Evolutionary conservation across 1,140 invertebrate genomes (phyloP).

Genomic region (Plutomurus gul): DNA sequence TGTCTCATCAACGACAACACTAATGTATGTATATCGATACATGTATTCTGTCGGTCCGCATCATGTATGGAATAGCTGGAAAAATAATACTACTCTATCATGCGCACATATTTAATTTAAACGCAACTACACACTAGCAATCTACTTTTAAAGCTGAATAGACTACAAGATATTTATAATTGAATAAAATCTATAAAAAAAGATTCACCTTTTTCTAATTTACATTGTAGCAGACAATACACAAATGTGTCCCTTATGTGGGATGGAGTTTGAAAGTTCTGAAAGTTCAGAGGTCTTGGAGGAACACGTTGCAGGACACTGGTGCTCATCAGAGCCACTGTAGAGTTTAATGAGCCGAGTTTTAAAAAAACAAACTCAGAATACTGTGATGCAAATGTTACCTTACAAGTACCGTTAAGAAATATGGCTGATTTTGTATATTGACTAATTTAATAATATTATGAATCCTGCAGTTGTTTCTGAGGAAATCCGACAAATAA

Average conservation of each 20-base stretch:
- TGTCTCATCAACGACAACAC: background rate
- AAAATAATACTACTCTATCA: too few species aligned
- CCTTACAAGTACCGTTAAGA: conserved; percentile 1
- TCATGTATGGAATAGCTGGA: too few species aligned
- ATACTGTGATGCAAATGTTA: conserved; percentile 17
- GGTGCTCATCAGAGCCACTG: conserved; percentile 42
- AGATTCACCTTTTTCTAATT: background rate
- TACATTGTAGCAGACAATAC: conserved; percentile 37
- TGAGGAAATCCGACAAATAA: too few species aligned
- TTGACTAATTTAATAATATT: background rate
- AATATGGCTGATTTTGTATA: conserved; percentile 25
- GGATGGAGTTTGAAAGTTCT: conserved; percentile 46
- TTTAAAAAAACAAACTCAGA: conserved; percentile 2
- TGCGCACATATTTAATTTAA: too few species aligned
- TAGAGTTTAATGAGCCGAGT: background rate
- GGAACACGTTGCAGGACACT: conserved; percentile 51
- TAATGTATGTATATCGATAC: too few species aligned
- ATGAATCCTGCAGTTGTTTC: too few species aligned
- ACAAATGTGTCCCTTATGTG: conserved; percentile 52
- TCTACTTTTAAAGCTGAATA: background rate
- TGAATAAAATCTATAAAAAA: background rate
- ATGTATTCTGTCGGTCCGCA: too few species aligned
- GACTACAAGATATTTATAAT: background rate
- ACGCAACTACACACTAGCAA: too few species aligned
- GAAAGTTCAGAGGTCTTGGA: conserved; percentile 49